Conservation (phyloP, 1,140 invertebrate species). For the Trachymyrmex septentrionalis region DNA sequence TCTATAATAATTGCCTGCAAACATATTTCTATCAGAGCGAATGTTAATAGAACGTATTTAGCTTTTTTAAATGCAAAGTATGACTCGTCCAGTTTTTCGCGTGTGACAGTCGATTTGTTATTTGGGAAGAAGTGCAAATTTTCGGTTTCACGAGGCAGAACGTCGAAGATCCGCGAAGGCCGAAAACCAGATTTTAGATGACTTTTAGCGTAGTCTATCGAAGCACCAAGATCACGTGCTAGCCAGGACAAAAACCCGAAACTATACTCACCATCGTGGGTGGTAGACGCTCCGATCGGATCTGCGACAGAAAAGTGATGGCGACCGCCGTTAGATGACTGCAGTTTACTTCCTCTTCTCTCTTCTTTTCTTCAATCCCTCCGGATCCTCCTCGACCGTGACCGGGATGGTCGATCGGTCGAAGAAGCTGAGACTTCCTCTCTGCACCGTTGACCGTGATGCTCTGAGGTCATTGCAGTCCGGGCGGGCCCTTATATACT, state of each 20-base stretch:
- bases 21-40: neutral
- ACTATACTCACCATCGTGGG: slow-evolving; percentile 81
- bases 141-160: slow-evolving; percentile 42
- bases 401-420: slow-evolving; percentile 37
- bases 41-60: slow-evolving; percentile 10
- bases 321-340: slow-evolving; percentile 36
- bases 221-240: slow-evolving; percentile 84
- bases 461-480: slow-evolving; percentile 35
- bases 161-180: slow-evolving; percentile 30
- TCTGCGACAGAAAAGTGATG: slow-evolving; percentile 57
- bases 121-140: slow-evolving; percentile 4
- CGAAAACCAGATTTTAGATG: slow-evolving; percentile 39
- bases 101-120: slow-evolving; percentile 2
- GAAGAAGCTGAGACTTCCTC: slow-evolving; percentile 38
- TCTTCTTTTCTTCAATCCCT: neutral
- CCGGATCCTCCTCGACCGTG: slow-evolving; percentile 36
- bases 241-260: slow-evolving; percentile 78
- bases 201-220: slow-evolving; percentile 86
- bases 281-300: slow-evolving; percentile 26
- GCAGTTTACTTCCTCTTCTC: neutral
- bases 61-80: neutral
- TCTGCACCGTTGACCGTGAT: neutral
- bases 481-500: slow-evolving; percentile 50
- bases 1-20: neutral
- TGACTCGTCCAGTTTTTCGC: neutral